Base-by-base conservation (phyloP, 2,797 vertebrate species). In the Parauchenoglanis punctatus region DNA sequence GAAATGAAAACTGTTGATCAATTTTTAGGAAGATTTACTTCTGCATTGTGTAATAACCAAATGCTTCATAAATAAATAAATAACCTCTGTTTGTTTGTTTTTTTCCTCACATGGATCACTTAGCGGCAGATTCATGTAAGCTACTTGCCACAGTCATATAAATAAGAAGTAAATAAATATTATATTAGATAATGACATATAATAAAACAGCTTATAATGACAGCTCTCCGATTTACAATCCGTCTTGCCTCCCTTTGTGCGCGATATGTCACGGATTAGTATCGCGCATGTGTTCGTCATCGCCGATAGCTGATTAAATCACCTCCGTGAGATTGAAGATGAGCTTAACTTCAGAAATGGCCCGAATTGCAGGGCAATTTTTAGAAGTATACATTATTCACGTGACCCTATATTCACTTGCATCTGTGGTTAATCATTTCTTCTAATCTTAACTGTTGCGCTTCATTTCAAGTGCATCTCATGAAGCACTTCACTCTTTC, bases 381-480 rank as follows among this genome's bases (percentile, higher is more conserved):
- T 80, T 23, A 31, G 49, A 77, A 31, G 4, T n/a, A 49, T 49
- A 7, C 23, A n/a, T 77, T 54, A 8, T 77, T 31, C 49, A 80
- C 31, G 17, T 12, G 8, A 80, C 15, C 52, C n/a, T n/a, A n/a
- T 49, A n/a, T 75, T 49, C 23, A 18, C 13, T 13, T 78, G 75
- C 28, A 78, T 35, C 28, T 20, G 28, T 23, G 3, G 3, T 56
- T 77, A 77, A 77, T 31, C 52, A 28, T 54, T 54, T 56, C 4
- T 25, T 61, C 11, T 40, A 3, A 59, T 61, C 5, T 35, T 31
- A 78, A 56, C 25, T 7, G 28, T 58, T 78, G 25, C 49, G 54
- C 23, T 76, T 76, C 72, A 17, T 78, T 78, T 35, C 28, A 59
- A 80, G 77, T 59, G 18, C 31, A 80, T 80, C 54, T 31, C n/a